phyloP scores from a whole-genome alignment of 1,140 invertebrate species.

The Piezodorus guildinii region DNA sequence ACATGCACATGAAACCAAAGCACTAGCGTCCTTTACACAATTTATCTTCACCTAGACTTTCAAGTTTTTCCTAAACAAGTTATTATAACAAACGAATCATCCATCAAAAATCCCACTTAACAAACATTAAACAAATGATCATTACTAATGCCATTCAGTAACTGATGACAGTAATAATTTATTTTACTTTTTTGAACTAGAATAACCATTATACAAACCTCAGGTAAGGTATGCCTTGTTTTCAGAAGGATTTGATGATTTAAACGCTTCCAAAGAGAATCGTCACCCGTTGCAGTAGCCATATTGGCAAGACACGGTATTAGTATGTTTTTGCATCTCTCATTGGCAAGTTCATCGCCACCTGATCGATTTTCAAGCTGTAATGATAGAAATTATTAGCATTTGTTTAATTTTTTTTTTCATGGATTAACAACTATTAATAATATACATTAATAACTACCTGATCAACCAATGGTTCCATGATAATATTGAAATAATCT shows the following conservation, averaged over 20 bases:
- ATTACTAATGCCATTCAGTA: too few species aligned
- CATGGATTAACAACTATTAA: neutral
- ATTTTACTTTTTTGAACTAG: too few species aligned
- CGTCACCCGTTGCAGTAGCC: conserved; percentile 66
- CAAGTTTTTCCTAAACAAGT: too few species aligned
- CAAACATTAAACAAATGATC: too few species aligned
- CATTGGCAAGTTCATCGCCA: conserved; percentile 44
- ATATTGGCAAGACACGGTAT: conserved; percentile 71
- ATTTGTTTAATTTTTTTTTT: neutral
- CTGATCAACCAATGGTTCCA: conserved; percentile 79
- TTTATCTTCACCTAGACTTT: too few species aligned
- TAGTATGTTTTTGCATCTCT: conserved; percentile 48
- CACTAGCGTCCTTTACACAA: too few species aligned
- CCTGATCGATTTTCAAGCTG: conserved; percentile 64
- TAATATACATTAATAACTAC: too few species aligned
- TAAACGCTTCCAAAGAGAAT: conserved; percentile 74
- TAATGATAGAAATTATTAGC: conserved; percentile 6
- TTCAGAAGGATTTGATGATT: conserved; percentile 84
- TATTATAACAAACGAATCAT: too few species aligned
- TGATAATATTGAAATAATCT: conserved; percentile 64
- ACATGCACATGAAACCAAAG: too few species aligned
- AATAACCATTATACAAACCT: conserved; percentile 7
- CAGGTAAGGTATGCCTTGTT: conserved; percentile 46
- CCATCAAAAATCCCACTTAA: too few species aligned
- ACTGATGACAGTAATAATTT: too few species aligned